Conservation (phyloP, 2,888 invertebrate species). For the Sylvicola fuscatus region DNA sequence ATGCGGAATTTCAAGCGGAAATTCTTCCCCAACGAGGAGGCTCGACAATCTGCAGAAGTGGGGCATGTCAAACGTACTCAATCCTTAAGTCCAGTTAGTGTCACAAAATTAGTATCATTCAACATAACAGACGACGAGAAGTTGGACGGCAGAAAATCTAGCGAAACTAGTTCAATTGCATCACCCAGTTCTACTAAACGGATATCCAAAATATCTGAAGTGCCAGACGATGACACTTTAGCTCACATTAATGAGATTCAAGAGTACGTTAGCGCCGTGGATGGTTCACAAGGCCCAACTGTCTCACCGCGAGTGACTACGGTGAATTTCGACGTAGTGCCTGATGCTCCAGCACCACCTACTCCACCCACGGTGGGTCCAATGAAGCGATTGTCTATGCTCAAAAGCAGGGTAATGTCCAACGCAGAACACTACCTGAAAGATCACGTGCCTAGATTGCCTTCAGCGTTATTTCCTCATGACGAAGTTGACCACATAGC, state of each 20-base stretch:
- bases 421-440: slow-evolving; percentile 32
- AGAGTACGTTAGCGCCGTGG: too few relatives aligned
- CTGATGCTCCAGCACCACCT: slow-evolving; percentile 31
- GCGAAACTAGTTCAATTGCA: too few relatives aligned
- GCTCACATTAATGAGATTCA: too few relatives aligned
- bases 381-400: slow-evolving; percentile 14
- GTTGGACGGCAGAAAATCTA: background rate
- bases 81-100: too few relatives aligned
- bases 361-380: slow-evolving; percentile 17
- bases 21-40: too few relatives aligned
- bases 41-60: too few relatives aligned
- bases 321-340: slow-evolving; percentile 7
- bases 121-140: background rate
- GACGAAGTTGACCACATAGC: slow-evolving; percentile 14
- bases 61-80: too few relatives aligned
- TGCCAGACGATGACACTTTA: background rate
- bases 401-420: slow-evolving; percentile 27
- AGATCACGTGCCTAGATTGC: slow-evolving; percentile 30
- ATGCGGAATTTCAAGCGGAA: slow-evolving; percentile 4
- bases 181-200: background rate
- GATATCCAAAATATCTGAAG: slow-evolving; percentile 5
- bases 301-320: background rate
- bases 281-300: too few relatives aligned
- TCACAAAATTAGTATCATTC: slow-evolving; percentile 5
- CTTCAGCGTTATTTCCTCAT: slow-evolving; percentile 24